These are phyloP conservation scores for Erinaceus europaeus DNA, from an alignment of 2,113 vertebrate species.

Conservation along the genomic window DNA sequence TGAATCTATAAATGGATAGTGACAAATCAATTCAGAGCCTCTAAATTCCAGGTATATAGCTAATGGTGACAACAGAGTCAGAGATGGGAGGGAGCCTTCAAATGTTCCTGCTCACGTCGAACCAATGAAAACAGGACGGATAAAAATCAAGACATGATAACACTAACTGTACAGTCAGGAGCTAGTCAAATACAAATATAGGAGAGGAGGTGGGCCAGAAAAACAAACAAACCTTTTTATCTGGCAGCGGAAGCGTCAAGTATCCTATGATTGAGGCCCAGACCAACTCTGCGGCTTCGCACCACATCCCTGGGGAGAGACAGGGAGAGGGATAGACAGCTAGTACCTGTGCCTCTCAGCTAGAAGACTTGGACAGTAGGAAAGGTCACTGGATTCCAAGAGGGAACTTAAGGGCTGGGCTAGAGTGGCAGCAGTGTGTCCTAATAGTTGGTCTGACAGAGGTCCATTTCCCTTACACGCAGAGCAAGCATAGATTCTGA, in stretches of 20 bases:
- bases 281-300: slow-evolving; percentile 91
- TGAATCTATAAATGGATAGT: not conserved
- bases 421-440: not conserved
- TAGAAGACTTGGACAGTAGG: not conserved
- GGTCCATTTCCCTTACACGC: not conserved
- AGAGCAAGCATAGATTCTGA: no score
- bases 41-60: not conserved
- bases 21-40: not conserved
- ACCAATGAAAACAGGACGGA: not conserved
- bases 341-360: not conserved
- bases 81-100: not conserved
- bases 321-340: no score
- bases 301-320: slow-evolving; percentile 91
- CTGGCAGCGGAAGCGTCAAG: slow-evolving; percentile 89
- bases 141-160: not conserved
- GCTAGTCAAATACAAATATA: not conserved
- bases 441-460: not conserved
- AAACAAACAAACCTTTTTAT: slow-evolving; percentile 89
- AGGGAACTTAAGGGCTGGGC: not conserved
- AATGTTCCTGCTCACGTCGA: not conserved
- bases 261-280: slow-evolving; percentile 93
- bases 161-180: not conserved
- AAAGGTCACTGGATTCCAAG: not conserved
- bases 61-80: not conserved
- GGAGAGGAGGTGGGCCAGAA: not conserved